These are phyloP conservation scores for Prosapia bicincta DNA, from an alignment of 2,888 invertebrate genomes.

Conservation along the genomic window DNA sequence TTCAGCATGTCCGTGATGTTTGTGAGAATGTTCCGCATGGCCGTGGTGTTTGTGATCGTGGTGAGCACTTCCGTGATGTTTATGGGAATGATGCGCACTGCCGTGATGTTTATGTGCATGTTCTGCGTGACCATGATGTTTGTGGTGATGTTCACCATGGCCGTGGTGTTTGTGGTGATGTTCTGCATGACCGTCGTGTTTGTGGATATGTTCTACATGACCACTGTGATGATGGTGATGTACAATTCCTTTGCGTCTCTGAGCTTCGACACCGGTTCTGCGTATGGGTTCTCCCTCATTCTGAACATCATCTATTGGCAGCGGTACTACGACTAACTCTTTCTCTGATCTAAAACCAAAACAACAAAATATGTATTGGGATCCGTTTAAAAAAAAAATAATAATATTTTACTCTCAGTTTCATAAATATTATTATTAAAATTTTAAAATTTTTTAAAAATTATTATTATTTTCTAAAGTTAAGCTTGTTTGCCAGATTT, in stretches of 20 bases:
- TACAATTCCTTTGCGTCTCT: constrained; percentile 10
- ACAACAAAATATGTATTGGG: background rate
- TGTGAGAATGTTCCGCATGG: constrained; percentile 32
- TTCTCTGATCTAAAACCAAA: constrained; percentile 29
- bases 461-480: too few relatives aligned
- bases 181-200: constrained; percentile 30
- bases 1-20: constrained; percentile 35
- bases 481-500: too few relatives aligned
- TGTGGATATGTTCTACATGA: constrained; percentile 30
- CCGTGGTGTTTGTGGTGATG: constrained; percentile 36
- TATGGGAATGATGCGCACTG: constrained; percentile 25
- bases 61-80: constrained; percentile 28
- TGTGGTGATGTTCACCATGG: constrained; percentile 33
- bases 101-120: constrained; percentile 34
- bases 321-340: constrained; percentile 30
- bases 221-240: constrained; percentile 29
- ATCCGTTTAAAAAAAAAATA: too few relatives aligned
- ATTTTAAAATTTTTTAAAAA: too few relatives aligned
- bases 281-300: background rate
- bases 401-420: too few relatives aligned
- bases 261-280: background rate
- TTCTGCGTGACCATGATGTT: constrained; percentile 35
- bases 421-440: too few relatives aligned
- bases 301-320: constrained; percentile 22
- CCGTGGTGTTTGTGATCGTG: constrained; percentile 33